Evolutionary conservation across 2,797 vertebrate genomes (phyloP), one percentile per base, ranked within the genome.

Genomic region (Syncerus caffer): DNA sequence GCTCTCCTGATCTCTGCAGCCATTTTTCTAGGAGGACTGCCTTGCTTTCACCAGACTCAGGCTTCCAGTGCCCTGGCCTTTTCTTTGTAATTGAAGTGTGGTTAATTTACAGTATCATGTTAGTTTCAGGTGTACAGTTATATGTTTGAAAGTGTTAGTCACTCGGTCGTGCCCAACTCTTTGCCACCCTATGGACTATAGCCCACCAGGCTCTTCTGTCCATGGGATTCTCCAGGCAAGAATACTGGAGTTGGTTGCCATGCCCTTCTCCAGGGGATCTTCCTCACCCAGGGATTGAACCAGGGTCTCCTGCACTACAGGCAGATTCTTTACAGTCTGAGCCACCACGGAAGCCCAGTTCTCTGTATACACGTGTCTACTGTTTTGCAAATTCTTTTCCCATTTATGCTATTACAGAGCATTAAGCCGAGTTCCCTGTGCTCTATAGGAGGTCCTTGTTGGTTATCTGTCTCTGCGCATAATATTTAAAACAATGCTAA

Each of bases 1-100:
- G 8, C 55, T 78, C 19, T 64, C 17, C 98, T 83, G 98, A 98
- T 99, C 98, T 99, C 98, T 90, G 97, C 96, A 98, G 97, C 98
- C 89, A 47, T 38, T 97, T 99, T 76, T 98, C 95, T 98, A 98
- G 99, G 99, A 99, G 99, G 98, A 57, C 16, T 31, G 97, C 82
- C 99, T 98, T 97, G 92, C 97, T 98, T 98, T 97, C 96, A 95
- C 95, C 95, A 98, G 98, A 98, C 98, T 97, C 97, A 17, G 98
- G 80, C 96, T 97, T 87, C 97, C 74, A 78, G 25, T 16, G 42
- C 76, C 27, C 45, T 31, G 45, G 8, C 29, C 16, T 27, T 19
- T 3, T 11, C 29, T 11, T 12, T 31, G 27, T 50, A 6, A 6
- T 1, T 50, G 76, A 50, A 3, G 45, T 11, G 45, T 6, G 12